Evolutionary conservation across 2,797 vertebrate species (phyloP).

Genomic region (Spizella passerina): DNA sequence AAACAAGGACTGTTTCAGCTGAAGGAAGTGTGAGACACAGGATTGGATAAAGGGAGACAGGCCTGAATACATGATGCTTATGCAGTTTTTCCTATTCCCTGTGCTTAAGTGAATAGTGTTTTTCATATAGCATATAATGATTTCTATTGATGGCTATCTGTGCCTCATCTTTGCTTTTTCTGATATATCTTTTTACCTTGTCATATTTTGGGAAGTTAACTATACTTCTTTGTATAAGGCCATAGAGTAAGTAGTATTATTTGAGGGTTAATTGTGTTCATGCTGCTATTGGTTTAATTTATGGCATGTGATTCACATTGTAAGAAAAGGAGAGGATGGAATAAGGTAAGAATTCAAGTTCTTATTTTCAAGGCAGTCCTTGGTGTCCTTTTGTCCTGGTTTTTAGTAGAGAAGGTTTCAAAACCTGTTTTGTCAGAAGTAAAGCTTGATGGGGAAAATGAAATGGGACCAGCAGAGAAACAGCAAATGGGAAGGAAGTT

Average conservation of each 20-base stretch:
- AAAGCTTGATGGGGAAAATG: neutral
- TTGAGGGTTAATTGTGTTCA: neutral
- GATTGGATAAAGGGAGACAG: neutral
- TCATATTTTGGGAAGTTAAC: neutral
- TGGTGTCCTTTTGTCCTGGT: neutral
- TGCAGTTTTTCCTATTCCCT: neutral
- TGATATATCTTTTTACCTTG: neutral
- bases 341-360: neutral
- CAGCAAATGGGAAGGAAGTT: neutral
- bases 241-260: neutral
- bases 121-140: neutral
- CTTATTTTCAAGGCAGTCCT: neutral
- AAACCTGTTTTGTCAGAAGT: neutral
- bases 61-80: neutral
- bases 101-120: neutral
- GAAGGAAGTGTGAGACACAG: neutral
- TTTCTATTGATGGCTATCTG: neutral
- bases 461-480: neutral
- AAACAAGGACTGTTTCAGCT: neutral
- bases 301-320: neutral
- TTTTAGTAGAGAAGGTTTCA: neutral
- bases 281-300: neutral
- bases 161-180: neutral
- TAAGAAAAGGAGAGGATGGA: neutral
- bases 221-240: neutral